Base-by-base conservation (phyloP, 1,140 invertebrate species). In the Trachymyrmex cornetzi region DNA sequence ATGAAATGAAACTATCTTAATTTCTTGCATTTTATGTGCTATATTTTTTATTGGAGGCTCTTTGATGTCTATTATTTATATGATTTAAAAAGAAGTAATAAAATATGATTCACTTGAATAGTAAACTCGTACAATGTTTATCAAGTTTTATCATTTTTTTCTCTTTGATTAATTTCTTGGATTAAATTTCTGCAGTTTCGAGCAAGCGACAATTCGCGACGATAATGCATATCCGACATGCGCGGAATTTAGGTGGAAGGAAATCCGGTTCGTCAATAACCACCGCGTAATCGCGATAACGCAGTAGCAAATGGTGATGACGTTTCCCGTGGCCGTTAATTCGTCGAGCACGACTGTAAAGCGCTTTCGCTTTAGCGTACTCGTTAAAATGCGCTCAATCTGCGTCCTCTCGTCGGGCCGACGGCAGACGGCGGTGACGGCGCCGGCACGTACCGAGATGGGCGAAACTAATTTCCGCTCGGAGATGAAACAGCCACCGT, bases 391-490 rank as follows among this genome's bases (percentile, higher is more conserved):
- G 57, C 88, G 88, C 85, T 89, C 85, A 72, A 89, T 89, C 88
- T 57, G 85, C 59, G 50, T 27, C 16, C 77, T 77, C 64, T 30
- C 71, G 77, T 27, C 57, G 71, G n/a, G 27, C 9, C 24, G 53
- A 53, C 30, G 55, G 30, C 14, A 27, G 63, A 38, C 80, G 53
- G 66, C 44, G 44, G 34, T 34, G 63, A 69, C 77, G 81, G 24
- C 30, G 53, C 61, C 72, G 80, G 74, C 89, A 90, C 86, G 80
- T 75, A 85, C 74, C 86, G 69, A 90, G 89, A 87, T 85, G 89
- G 63, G 80, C 86, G 80, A 90, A 90, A 90, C 89, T 90, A 90
- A 90, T 90, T 90, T 90, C 89, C 89, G 88, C 86, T 85, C 75
- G 74, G 86, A 77, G 89, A 90, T 90, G 89, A 88, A 90, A 90